Percentiles rank a stretch among this genome's conserved stretches.
phyloP scores from a whole-genome alignment of 2,113 vertebrate species.

The Sprattus sprattus region DNA sequence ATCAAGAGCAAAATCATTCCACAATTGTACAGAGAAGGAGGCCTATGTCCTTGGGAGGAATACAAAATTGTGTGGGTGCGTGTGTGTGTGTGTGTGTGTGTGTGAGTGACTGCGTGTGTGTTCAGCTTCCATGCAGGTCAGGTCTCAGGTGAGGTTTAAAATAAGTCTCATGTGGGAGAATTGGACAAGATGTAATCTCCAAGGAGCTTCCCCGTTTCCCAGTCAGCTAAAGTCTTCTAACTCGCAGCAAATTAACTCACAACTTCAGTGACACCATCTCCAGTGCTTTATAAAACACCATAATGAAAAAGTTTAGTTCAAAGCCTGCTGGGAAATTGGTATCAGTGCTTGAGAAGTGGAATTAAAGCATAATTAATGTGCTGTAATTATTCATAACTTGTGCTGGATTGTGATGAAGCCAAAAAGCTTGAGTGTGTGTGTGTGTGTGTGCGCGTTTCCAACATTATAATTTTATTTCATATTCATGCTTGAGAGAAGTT shows the following conservation, averaged over 20 bases:
- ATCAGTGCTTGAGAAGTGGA: background rate
- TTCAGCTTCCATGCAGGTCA: slow-evolving; percentile 1
- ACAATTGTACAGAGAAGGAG: slow-evolving; percentile 14
- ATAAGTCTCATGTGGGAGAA: background rate
- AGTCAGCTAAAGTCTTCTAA: background rate
- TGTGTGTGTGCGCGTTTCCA: background rate
- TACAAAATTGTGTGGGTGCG: background rate
- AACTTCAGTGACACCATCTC: slow-evolving; percentile 1
- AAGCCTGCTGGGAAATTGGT: slow-evolving; percentile 14
- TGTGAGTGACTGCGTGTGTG: background rate
- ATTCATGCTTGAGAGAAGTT: background rate
- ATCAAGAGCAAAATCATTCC: slow-evolving; percentile 12
- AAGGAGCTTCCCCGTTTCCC: background rate
- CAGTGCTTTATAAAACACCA: background rate
- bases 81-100: background rate
- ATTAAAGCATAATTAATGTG: background rate
- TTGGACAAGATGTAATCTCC: background rate
- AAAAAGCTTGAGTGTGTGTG: background rate
- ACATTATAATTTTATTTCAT: slow-evolving; percentile 3
- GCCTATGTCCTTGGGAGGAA: slow-evolving; percentile 1
- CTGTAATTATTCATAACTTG: slow-evolving; percentile 12
- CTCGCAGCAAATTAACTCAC: background rate
- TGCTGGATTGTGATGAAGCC: slow-evolving; percentile 6
- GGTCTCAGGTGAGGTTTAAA: background rate
- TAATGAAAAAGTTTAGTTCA: slow-evolving; percentile 13